A percentile compares a stretch with the other conserved stretches of the same genome.
These are phyloP conservation scores for Prietella phreatophila DNA, from an alignment of 2,113 vertebrate genomes.

Conservation along the genomic window DNA sequence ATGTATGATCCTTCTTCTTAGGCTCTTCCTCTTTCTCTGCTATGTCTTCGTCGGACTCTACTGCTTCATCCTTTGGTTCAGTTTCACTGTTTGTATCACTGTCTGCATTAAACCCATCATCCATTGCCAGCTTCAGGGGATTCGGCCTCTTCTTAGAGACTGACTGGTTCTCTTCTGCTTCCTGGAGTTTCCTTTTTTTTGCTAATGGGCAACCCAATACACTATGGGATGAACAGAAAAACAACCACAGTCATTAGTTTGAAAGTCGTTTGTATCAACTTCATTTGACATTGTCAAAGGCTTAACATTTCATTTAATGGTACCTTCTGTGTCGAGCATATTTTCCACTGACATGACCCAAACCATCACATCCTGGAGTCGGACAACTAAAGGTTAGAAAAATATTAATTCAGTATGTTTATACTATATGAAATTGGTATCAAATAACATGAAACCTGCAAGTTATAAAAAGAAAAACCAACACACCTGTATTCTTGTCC, in stretches of 20 bases:
- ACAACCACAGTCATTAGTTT: background rate
- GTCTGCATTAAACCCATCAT: constrained; percentile 81
- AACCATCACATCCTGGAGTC: constrained; percentile 92
- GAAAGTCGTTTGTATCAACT: background rate
- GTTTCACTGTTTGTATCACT: constrained; percentile 83
- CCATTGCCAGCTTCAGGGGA: constrained; percentile 78
- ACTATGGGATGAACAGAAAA: constrained; percentile 60
- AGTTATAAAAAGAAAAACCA: constrained; percentile 58
- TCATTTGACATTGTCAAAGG: background rate
- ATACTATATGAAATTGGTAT: background rate
- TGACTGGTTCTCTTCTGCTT: constrained; percentile 77
- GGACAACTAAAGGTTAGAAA: constrained; percentile 80
- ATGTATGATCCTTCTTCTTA: constrained; percentile 55
- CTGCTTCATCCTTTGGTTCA: constrained; percentile 78
- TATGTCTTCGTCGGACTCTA: constrained; percentile 71
- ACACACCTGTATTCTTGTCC: constrained; percentile 88
- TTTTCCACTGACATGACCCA: constrained; percentile 90
- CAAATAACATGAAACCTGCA: constrained; percentile 1
- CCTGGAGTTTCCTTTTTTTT: constrained; percentile 93
- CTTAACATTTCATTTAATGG: background rate
- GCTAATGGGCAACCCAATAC: constrained; percentile 90
- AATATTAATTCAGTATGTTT: constrained; percentile 1
- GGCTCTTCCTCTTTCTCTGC: constrained; percentile 55
- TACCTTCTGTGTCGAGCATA: constrained; percentile 94
- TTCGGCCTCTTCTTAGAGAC: constrained; percentile 84